Base-by-base conservation (phyloP, 2,797 vertebrate genomes). In the Sebastes taczanowskii region DNA sequence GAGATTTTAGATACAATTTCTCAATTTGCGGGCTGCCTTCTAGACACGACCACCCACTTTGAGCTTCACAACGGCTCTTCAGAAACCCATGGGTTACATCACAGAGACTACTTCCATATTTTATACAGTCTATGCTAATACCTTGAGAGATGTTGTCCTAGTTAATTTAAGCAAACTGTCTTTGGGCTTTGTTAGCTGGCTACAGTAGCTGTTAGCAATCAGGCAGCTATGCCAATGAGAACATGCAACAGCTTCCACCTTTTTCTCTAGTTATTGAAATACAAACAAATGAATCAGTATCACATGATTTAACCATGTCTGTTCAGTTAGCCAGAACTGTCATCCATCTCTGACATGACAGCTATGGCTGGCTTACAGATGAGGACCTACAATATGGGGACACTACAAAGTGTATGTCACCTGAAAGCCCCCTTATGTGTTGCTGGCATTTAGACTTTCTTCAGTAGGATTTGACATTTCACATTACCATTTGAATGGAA, bases 391-490 rank as follows among this genome's bases (percentile, higher is more conserved):
- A 78, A 68, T 42, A 74, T 60, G 38, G 59, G 7, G 13, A n/a
- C 58, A 68, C 83, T 80, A 63, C 83, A 84, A 83, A 88, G 71
- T 62, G 49, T 65, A 29, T 73, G 79, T 85, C 80, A 85, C 74
- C 86, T 80, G 30, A 81, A 74, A 89, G 77, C 68, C 70, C 65
- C 75, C 56, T 59, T 38, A 67, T 75, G 72, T 85, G 73, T 70
- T 22, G 53, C 73, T 86, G 78, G 74, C 84, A 74, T 85, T 86
- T 81, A 71, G 76, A 80, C 38, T 74, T 79, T 77, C 81, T 81
- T 63, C 73, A 84, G 83, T 30, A 60, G 81, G 70, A 82, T 85
- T 85, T 91, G 82, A 85, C 86, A 82, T 85, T 83, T 84, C 14
- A 61, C 42, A 79, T 89, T 86, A 77, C 63, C 85, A 84, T 87